Evolutionary conservation across 2,113 vertebrate genomes (phyloP).

Genomic region (Suricata suricatta): DNA sequence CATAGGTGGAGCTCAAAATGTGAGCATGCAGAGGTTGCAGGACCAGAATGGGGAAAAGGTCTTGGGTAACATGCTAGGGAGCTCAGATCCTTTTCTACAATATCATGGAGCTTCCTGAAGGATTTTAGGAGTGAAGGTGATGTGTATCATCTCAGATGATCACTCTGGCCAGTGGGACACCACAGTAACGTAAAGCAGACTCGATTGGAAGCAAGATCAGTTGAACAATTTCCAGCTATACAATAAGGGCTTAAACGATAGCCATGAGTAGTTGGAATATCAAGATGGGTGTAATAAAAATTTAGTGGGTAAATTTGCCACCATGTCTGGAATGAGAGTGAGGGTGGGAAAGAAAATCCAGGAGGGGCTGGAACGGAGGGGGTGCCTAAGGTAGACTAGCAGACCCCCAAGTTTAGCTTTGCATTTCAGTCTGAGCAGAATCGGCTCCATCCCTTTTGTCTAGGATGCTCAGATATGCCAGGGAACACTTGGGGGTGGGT

Average conservation of each 20-base stretch:
- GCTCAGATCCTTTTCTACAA: not conserved
- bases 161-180: not conserved
- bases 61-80: not conserved
- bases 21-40: not conserved
- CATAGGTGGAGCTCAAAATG: not conserved
- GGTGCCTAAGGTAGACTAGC: not conserved
- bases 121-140: not conserved
- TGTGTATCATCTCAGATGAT: not conserved
- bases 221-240: not conserved
- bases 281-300: not conserved
- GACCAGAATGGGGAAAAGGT: not conserved
- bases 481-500: not conserved
- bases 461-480: not conserved
- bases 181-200: not conserved
- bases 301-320: not conserved
- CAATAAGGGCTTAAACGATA: not conserved
- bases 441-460: not conserved
- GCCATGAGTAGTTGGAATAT: not conserved
- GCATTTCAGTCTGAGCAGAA: slow-evolving; percentile 18
- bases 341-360: slow-evolving; percentile 5
- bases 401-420: not conserved
- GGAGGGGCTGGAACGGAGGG: not conserved
- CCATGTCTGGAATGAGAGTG: not conserved
- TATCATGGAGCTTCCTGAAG: not conserved
- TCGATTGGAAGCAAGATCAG: not conserved